Evolutionary conservation across 1,140 invertebrate genomes (phyloP).

Genomic region (Steinernema khuongi): DNA sequence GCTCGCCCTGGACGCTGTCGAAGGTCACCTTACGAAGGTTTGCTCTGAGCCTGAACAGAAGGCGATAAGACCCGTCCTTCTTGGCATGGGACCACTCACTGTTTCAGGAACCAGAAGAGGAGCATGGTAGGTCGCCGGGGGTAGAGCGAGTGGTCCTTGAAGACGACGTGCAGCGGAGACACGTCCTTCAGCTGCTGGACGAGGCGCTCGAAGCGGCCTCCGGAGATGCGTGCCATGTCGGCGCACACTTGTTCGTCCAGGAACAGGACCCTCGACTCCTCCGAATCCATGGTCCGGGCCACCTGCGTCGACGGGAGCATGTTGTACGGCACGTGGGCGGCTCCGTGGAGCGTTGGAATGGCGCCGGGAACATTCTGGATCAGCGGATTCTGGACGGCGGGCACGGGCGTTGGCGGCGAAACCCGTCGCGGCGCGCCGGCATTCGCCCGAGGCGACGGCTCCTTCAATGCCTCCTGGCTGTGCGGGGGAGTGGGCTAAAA

Average conservation of each 20-base stretch:
- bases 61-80: not conserved
- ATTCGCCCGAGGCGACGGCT: conserved; percentile 13
- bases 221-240: not conserved
- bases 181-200: not conserved
- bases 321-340: not conserved
- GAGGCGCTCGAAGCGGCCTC: conserved; percentile 5
- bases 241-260: not conserved
- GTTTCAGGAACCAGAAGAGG: conserved; percentile 1
- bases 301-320: not conserved
- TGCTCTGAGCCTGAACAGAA: not conserved
- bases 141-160: not conserved
- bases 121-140: not conserved
- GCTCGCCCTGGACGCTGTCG: conserved; percentile 1
- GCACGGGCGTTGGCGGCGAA: not conserved
- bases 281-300: not conserved
- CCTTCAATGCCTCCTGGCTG: not conserved
- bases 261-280: not conserved
- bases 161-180: not conserved
- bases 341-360: not conserved
- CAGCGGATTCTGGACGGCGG: not conserved
- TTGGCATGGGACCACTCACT: not conserved
- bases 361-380: not conserved
- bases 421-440: not conserved
- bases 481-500: conserved; percentile 3
- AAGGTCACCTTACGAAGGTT: not conserved